Evolutionary conservation across 1,140 invertebrate genomes (phyloP).

Genomic region (Parapsyche elsis): DNA sequence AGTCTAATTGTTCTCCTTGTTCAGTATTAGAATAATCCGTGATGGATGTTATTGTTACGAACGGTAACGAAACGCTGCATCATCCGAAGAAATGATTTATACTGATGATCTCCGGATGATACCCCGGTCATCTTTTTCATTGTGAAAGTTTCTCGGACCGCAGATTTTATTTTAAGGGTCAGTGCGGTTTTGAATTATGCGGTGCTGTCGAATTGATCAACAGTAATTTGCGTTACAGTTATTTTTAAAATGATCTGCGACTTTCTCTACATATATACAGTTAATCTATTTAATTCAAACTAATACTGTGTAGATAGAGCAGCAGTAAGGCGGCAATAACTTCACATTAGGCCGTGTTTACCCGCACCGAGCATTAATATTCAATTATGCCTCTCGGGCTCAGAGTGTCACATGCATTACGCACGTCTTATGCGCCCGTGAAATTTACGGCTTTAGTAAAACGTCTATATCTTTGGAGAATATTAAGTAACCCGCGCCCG

Average conservation of each 20-base stretch:
- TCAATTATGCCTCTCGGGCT: conserved; percentile 17
- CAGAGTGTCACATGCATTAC: background rate
- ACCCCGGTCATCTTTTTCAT: background rate
- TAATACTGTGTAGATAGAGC: no score
- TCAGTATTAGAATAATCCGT: conserved; percentile 48
- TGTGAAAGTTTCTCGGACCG: background rate
- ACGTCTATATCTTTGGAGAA: conserved; percentile 44
- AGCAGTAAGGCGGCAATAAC: background rate
- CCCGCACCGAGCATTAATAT: conserved; percentile 7
- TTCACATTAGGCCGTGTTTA: background rate
- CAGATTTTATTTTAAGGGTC: background rate
- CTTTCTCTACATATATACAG: no score
- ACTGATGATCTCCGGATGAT: background rate
- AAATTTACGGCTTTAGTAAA: conserved; percentile 54
- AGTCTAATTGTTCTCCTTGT: no score
- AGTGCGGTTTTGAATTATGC: background rate
- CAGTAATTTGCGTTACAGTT: background rate
- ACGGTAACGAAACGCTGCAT: no score
- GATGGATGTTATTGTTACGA: conserved; percentile 4
- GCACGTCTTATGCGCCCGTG: conserved; percentile 17
- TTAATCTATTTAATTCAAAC: no score
- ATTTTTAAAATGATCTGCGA: no score
- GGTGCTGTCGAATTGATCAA: background rate
- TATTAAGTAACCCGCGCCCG: conserved; percentile 44
- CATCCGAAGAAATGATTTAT: conserved; percentile 30